phyloP scores from a whole-genome alignment of 2,888 invertebrate species.

The Holacanthella duospinosa region DNA sequence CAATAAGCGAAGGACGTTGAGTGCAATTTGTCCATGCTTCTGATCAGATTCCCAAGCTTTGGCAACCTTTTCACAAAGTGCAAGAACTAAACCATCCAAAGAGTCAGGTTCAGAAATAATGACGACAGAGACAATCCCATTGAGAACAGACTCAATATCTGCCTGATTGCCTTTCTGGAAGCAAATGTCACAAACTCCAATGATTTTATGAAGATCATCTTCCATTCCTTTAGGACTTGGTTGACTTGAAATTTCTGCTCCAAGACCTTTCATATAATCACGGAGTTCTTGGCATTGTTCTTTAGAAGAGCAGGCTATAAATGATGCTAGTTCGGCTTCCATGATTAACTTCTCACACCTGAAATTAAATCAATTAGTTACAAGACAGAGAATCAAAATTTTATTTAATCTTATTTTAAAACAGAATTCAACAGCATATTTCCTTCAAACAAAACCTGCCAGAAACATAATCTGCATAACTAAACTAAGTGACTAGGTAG shows the following conservation, averaged over 20 bases:
- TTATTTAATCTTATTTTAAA: neutral
- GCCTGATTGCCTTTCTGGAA: constrained; percentile 75
- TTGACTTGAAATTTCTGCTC: constrained; percentile 89
- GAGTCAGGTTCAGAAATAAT: constrained; percentile 35
- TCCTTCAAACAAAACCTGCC: too few relatives aligned
- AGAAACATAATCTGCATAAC: too few relatives aligned
- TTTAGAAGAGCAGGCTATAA: constrained; percentile 36
- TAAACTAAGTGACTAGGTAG: too few relatives aligned
- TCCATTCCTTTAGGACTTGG: constrained; percentile 80
- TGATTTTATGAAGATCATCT: constrained; percentile 87
- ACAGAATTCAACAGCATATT: too few relatives aligned
- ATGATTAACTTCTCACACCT: constrained; percentile 17
- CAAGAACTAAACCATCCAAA: constrained; percentile 50
- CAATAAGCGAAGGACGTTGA: constrained; percentile 81
- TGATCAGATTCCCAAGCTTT: constrained; percentile 62
- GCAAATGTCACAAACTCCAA: constrained; percentile 84
- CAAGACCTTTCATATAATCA: constrained; percentile 78
- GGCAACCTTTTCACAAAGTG: constrained; percentile 83
- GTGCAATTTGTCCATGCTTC: constrained; percentile 65
- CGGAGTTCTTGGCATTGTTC: constrained; percentile 59
- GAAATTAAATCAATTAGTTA: neutral
- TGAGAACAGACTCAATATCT: constrained; percentile 84
- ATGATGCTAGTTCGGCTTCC: constrained; percentile 37
- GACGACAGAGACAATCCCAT: constrained; percentile 84
- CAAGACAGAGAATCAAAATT: neutral